Base-by-base conservation (phyloP, 1,140 invertebrate genomes). In the Meteorus sp. region DNA sequence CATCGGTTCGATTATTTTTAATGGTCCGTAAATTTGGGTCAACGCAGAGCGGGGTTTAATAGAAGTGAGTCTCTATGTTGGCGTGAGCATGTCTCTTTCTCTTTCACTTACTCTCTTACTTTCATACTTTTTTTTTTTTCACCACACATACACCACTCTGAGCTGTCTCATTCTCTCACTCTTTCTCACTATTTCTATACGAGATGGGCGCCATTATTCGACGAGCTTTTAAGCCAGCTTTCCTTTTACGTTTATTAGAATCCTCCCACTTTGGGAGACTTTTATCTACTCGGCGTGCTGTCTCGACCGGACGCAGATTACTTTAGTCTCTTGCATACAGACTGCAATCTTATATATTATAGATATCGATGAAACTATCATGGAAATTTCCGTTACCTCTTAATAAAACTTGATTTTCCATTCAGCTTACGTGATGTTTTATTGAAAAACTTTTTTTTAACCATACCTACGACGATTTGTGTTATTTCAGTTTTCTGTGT, bases 211-310 rank as follows among this genome's bases (percentile, higher is more conserved):
- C 64, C 64, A 69, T 72, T 72, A 72, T 68, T 63, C 64, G 61
- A 65, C 60, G 69, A 69, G 64, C 67, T 72, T 72, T 71, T 68
- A 69, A 69, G 66, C 45, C 63, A 66, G 65, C 65, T 68, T 66
- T 50, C 61, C 67, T 62, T 62, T 69, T 69, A 72, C 69, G 69
- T 68, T 63, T 69, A 72, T 72, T 71, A 68, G 69, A 61, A 72
- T 64, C 62, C 63, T 69, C 65, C 65, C 53, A 63, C 61, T 59
- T 64, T 63, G 64, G 65, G 50, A 59, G 61, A 63, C 58, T 56
- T 59, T 56, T 45, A 59, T 20, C 50, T 33, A 50, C 44, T 41
- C 52, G 35, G 45, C 27, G 45, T 51, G 48, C 37, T 44, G 52
- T 44, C 45, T 20, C 53, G 31, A 35, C 44, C 29, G 31, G 45